Conservation (phyloP, 2,888 invertebrate genomes). For the Subacronicta megacephala region DNA sequence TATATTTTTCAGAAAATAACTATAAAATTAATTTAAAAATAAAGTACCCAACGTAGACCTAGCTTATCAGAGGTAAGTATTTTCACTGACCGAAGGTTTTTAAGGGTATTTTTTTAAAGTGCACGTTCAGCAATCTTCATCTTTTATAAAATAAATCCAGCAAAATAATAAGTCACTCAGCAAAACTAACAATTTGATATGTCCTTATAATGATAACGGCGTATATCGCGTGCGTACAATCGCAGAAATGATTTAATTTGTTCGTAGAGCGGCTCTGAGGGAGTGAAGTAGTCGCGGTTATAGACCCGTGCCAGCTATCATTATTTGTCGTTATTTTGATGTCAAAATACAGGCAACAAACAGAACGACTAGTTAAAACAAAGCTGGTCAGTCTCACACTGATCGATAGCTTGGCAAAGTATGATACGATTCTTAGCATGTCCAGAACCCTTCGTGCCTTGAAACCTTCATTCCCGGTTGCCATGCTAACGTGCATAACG, state of each 20-base stretch:
- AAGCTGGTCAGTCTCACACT: background rate
- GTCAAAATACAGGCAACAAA: slow-evolving; percentile 29
- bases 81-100: too few species aligned
- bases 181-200: slow-evolving; percentile 37
- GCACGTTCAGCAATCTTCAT: too few species aligned
- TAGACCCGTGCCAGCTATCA: slow-evolving; percentile 54
- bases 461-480: too few species aligned
- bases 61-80: too few species aligned
- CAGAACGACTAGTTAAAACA: slow-evolving; percentile 31
- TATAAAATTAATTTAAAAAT: too few species aligned
- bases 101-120: too few species aligned
- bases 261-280: slow-evolving; percentile 74
- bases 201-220: slow-evolving; percentile 68
- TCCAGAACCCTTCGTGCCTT: too few species aligned
- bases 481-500: too few species aligned
- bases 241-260: slow-evolving; percentile 86
- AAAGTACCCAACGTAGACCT: too few species aligned
- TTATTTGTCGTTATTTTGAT: slow-evolving; percentile 55
- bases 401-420: background rate
- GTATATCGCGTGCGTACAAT: slow-evolving; percentile 80
- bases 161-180: slow-evolving; percentile 24
- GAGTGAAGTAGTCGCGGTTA: slow-evolving; percentile 61
- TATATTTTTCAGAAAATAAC: too few species aligned
- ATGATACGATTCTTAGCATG: too few species aligned
- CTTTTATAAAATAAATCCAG: too few species aligned